Base-by-base conservation (phyloP, 2,888 invertebrate genomes). In the Pyrgus malvae region DNA sequence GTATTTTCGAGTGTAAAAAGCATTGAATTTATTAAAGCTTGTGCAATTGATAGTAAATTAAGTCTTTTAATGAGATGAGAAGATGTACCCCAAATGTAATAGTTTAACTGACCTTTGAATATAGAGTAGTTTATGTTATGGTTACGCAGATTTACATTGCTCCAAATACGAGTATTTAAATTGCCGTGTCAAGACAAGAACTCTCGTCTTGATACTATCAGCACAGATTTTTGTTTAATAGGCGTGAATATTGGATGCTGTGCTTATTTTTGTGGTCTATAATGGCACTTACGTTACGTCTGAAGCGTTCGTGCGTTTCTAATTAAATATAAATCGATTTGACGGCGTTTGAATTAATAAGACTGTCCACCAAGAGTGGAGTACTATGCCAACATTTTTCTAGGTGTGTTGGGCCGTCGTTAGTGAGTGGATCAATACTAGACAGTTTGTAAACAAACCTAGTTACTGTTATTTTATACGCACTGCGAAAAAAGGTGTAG, bases 401-500 rank as follows among this genome's bases (percentile, higher is more conserved):
- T 9, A 23, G 17, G 33, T 41, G 23, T 11, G 14, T 11, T 23
- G 25, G 23, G 42, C 9, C 9, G 27, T 9, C n/a, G 27, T 16
- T 35, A 9, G 1, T 23, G 31, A 12, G 42, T 25, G 42, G 42
- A 50, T 50, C 50, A 42, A 50, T 50, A 42, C 25, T 17, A 50
- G 50, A 50, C 50, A 19, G 50, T 25, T 33, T 33, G 25, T 42
- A 42, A 42, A 48, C 46, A 48, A 25, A 16, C 35, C 35, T 25
- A 37, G 21, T 35, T 48, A 8, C 37, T 25, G 23, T 23, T 35
- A 48, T 48, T 48, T 14, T 16, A 5, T 48, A 37, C 33, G 33
- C 45, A 31, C n/a, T 12, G 31, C 23, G 46, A n/a, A n/a, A n/a
- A n/a, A n/a, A n/a, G n/a, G n/a, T n/a, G n/a, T n/a, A n/a, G n/a